Percentiles rank a stretch among this genome's conserved stretches.
phyloP scores from a whole-genome alignment of 53 echinoderm and acorn worm genomes.

The Holothuria scabra region DNA sequence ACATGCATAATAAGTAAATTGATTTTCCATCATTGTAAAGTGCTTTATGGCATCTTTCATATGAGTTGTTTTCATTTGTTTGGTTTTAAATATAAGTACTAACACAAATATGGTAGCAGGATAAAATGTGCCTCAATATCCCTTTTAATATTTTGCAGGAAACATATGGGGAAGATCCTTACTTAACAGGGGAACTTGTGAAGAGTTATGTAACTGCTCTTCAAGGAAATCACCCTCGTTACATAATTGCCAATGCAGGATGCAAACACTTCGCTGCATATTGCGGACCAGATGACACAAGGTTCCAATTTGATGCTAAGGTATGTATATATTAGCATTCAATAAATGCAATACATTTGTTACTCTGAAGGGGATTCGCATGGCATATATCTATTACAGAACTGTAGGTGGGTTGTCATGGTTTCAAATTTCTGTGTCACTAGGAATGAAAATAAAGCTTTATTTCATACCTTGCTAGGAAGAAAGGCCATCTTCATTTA shows the following conservation, averaged over 20 bases:
- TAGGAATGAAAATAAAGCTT: too few relatives aligned
- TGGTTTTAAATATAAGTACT: not conserved
- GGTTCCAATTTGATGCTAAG: constrained; percentile 90
- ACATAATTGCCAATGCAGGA: constrained; percentile 80
- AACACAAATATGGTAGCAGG: too few relatives aligned
- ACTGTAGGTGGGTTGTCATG: too few relatives aligned
- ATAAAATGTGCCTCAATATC: too few relatives aligned
- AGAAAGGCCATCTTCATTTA: too few relatives aligned
- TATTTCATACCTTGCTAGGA: too few relatives aligned
- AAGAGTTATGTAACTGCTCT: constrained; percentile 78
- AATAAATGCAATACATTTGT: too few relatives aligned
- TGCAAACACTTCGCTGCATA: constrained; percentile 92
- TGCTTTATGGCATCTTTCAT: not conserved
- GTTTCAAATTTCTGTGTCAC: too few relatives aligned
- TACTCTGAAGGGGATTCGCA: too few relatives aligned
- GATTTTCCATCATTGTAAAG: too few relatives aligned
- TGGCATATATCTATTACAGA: too few relatives aligned
- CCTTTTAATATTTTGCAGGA: constrained; percentile 58
- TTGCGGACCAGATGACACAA: constrained; percentile 86
- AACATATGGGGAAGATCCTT: constrained; percentile 97
- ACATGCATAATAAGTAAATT: too few relatives aligned
- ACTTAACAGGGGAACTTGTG: constrained; percentile 78
- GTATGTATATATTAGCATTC: constrained; percentile 22
- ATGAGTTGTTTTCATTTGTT: not conserved
- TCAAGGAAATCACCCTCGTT: constrained; percentile 85